Base-by-base conservation (phyloP, 2,797 vertebrate genomes). In the Leptodactylus fallax region DNA sequence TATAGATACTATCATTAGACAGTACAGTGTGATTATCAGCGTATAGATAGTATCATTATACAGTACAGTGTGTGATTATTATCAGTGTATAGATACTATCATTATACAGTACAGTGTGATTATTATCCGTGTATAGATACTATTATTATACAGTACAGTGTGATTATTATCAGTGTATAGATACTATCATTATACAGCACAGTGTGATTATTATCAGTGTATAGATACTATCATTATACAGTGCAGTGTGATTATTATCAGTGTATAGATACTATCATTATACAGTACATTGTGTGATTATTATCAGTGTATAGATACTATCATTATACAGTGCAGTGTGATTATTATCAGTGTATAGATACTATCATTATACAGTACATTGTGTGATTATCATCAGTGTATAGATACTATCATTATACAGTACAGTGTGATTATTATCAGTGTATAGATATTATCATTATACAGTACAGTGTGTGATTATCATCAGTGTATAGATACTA, bases 111-210 rank as follows among this genome's bases (percentile, higher is more conserved):
- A 36, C 36, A 53, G 74, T 47, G 74, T 61, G 11, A 55, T 65
- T 47, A 81, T 51, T 74, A 74, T 61, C 60, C n/a, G 60, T 49
- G 45, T 81, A 81, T 65, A 74, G 4, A 63, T 67, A n/a, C n/a
- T n/a, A 76, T 12, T 7, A 63, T n/a, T 13, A 58, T 58, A 14
- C 36, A 36, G 14, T 58, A 58, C 55, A 5, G 55, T 21, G 67
- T 74, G 74, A 51, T 79, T 74, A 78, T 79, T 85, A 85, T 65
- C 84, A 85, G 83, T 61, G 56, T 85, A 63, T 77, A 72, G 76
- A 71, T 58, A 58, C 11, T 58, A 58, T n/a, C 14, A 36, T 36
- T 36, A 36, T 13, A 58, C 14, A 19, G 14, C 3, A 58, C 14
- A 6, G 55, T 58, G 71, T 53, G n/a, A n/a, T 19, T 49, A 74